phyloP scores from a whole-genome alignment of 37 sponge, comb jelly and placozoan genomes.

The Beroe ovata region DNA sequence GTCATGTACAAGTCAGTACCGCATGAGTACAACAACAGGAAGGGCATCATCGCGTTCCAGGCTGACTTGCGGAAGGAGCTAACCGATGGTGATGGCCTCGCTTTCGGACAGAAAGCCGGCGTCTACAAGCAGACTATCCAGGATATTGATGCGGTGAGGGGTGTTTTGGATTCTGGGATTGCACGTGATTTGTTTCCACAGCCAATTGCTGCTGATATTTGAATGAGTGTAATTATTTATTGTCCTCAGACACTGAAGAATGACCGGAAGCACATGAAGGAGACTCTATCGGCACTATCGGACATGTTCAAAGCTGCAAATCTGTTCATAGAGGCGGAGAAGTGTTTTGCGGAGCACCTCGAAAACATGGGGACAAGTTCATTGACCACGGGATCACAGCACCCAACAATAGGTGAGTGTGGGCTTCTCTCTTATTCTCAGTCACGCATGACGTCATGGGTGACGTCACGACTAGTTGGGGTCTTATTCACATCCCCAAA shows the following conservation, averaged over 20 bases:
- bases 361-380: slow-evolving; percentile 38
- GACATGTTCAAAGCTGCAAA: slow-evolving; percentile 63
- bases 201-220: too few relatives aligned
- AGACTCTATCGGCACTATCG: slow-evolving; percentile 3
- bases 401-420: slow-evolving; percentile 47
- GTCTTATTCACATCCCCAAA: too few relatives aligned
- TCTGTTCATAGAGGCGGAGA: slow-evolving; percentile 46
- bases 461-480: too few relatives aligned
- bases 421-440: too few relatives aligned
- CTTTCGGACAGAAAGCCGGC: slow-evolving; percentile 49
- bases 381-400: slow-evolving; percentile 8
- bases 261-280: slow-evolving; percentile 55
- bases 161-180: too few relatives aligned
- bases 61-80: slow-evolving; percentile 56
- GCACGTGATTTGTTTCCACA: too few relatives aligned
- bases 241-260: slow-evolving; percentile 32
- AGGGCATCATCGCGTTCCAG: slow-evolving; percentile 41
- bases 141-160: slow-evolving; percentile 59
- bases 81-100: slow-evolving; percentile 17
- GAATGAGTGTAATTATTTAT: not conserved
- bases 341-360: slow-evolving; percentile 37
- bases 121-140: slow-evolving; percentile 62
- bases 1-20: slow-evolving; percentile 19
- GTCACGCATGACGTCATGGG: too few relatives aligned
- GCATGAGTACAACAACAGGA: not conserved